These are phyloP conservation scores for Enteromius treurensis DNA, from an alignment of 2,797 vertebrate genomes.

Conservation along the genomic window DNA sequence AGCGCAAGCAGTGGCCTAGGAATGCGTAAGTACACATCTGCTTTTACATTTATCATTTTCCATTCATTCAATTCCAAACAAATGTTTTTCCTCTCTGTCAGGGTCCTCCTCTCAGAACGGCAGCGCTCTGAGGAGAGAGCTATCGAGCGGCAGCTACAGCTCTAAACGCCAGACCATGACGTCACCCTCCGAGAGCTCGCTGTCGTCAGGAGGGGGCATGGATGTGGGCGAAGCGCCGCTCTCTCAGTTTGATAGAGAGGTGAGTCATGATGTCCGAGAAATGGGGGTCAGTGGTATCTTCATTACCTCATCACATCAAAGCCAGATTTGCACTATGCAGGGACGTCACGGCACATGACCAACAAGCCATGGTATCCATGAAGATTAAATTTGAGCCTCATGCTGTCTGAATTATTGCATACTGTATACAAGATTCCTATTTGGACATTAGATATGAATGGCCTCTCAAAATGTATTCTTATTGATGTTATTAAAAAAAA, in stretches of 20 bases:
- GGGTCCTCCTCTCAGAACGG: constrained; percentile 94
- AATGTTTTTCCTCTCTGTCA: constrained; percentile 57
- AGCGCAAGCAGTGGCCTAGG: constrained; percentile 95
- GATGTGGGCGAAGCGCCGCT: constrained; percentile 89
- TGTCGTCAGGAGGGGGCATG: constrained; percentile 95
- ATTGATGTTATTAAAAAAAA: neutral
- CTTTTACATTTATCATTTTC: neutral
- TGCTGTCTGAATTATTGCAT: neutral
- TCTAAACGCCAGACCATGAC: constrained; percentile 92
- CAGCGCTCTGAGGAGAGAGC: constrained; percentile 89
- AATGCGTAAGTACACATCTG: constrained; percentile 84
- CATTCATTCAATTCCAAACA: neutral
- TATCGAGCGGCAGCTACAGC: constrained; percentile 89
- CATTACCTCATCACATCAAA: constrained; percentile 36
- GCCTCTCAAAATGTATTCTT: neutral
- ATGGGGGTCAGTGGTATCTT: constrained; percentile 11
- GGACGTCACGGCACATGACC: neutral
- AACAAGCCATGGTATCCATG: constrained; percentile 6
- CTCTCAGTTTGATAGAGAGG: constrained; percentile 95
- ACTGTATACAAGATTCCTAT: neutral
- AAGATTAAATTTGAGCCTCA: neutral
- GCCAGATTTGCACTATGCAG: constrained; percentile 5
- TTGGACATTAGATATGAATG: neutral
- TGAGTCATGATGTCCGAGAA: constrained; percentile 68
- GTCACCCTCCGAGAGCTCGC: constrained; percentile 94